Conservation (phyloP, 30 jellyfish, hydroid and myxozoan genomes). For the Aurelia aurita complex sp. Pacific region DNA sequence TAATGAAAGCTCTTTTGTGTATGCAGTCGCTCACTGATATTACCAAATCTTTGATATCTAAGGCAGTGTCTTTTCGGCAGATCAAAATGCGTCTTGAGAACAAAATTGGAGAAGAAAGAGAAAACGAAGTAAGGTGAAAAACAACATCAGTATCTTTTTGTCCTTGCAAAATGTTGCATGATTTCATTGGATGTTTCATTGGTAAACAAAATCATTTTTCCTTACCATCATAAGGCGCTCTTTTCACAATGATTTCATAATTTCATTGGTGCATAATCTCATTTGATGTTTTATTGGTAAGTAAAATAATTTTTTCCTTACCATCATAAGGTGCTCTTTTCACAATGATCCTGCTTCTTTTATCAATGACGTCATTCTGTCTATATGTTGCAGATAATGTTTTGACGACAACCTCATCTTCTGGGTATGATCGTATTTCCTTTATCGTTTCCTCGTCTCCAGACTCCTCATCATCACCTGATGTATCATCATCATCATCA, state of each 20-base stretch:
- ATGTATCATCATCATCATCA: constrained; percentile 44
- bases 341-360: constrained; percentile 48
- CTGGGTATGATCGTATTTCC: constrained; percentile 28
- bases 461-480: constrained; percentile 64
- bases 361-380: constrained; percentile 51
- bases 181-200: too few relatives aligned
- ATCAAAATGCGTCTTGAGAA: too few relatives aligned
- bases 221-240: constrained; percentile 71
- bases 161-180: too few relatives aligned
- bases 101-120: too few relatives aligned
- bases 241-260: constrained; percentile 40
- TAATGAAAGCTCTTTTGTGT: too few relatives aligned
- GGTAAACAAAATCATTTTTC: background rate
- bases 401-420: constrained; percentile 37
- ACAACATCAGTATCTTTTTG: too few relatives aligned
- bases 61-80: too few relatives aligned
- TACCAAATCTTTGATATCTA: too few relatives aligned
- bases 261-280: too few relatives aligned
- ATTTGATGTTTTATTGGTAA: too few relatives aligned
- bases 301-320: background rate
- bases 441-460: constrained; percentile 39
- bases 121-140: too few relatives aligned
- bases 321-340: constrained; percentile 77
- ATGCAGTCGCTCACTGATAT: too few relatives aligned
- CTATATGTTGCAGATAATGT: constrained; percentile 51